These are phyloP conservation scores for Diploscapter pachys DNA, from an alignment of 1,140 invertebrate genomes.

Conservation along the genomic window DNA sequence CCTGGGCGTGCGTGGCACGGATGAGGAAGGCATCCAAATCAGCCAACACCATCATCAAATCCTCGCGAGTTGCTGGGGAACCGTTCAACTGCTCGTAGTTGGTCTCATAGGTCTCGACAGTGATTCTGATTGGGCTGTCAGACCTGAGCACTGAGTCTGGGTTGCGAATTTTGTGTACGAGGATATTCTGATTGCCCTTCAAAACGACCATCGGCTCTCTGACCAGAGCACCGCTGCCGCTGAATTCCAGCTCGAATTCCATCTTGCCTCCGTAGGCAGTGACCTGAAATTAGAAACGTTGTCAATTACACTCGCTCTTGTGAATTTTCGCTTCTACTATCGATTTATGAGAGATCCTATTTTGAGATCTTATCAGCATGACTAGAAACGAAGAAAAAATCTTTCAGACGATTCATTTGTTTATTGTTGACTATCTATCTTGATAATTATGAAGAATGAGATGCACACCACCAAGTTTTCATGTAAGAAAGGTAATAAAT, in stretches of 20 bases:
- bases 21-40: constrained; percentile 81
- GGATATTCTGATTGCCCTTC: constrained; percentile 58
- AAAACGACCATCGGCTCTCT: constrained; percentile 53
- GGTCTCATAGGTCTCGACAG: constrained; percentile 58
- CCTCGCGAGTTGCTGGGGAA: constrained; percentile 74
- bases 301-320: no score
- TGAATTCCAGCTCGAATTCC: constrained; percentile 48
- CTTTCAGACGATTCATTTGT: no score
- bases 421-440: no score
- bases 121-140: constrained; percentile 46
- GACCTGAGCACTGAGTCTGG: constrained; percentile 45
- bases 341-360: no score
- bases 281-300: constrained; percentile 32
- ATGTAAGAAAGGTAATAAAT: constrained; percentile 12
- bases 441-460: no score
- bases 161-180: constrained; percentile 48
- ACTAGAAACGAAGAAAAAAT: no score
- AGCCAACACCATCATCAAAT: constrained; percentile 85
- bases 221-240: constrained; percentile 39
- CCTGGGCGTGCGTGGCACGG: constrained; percentile 78
- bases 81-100: constrained; percentile 79
- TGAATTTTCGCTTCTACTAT: no score
- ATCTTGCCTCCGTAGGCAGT: constrained; percentile 57
- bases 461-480: no score
- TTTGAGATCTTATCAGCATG: no score